Evolutionary conservation across 2,113 vertebrate genomes (phyloP).

Genomic region (Tyto alba): DNA sequence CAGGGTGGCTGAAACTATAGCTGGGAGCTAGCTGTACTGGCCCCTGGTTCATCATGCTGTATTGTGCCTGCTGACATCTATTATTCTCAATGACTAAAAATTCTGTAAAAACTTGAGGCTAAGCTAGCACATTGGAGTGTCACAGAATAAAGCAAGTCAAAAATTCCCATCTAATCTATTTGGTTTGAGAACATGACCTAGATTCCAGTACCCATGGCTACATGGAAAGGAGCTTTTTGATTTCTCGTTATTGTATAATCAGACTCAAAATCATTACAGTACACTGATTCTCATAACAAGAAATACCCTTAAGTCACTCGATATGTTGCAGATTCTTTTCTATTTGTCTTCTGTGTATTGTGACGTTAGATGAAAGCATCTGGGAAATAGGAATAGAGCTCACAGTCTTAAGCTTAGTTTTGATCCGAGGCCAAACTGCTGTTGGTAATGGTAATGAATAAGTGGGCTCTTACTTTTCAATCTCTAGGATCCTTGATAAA

Average conservation of each 20-base stretch:
- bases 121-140: background rate
- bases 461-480: background rate
- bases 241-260: background rate
- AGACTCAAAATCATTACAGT: background rate
- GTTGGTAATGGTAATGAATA: background rate
- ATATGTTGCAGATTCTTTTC: background rate
- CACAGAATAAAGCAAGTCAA: background rate
- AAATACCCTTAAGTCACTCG: background rate
- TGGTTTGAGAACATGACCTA: slow-evolving; percentile 5
- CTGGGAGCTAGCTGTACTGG: background rate
- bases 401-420: background rate
- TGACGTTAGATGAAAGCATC: background rate
- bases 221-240: background rate
- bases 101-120: background rate
- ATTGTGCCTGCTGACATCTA: background rate
- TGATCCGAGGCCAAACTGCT: background rate
- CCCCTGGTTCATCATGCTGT: background rate
- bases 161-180: background rate
- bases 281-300: background rate
- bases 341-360: background rate
- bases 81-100: background rate
- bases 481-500: background rate
- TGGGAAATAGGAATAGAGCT: background rate
- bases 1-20: background rate
- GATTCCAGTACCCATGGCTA: background rate